These are phyloP conservation scores for Galbula dea DNA, from an alignment of 2,113 vertebrate species.

Conservation along the genomic window DNA sequence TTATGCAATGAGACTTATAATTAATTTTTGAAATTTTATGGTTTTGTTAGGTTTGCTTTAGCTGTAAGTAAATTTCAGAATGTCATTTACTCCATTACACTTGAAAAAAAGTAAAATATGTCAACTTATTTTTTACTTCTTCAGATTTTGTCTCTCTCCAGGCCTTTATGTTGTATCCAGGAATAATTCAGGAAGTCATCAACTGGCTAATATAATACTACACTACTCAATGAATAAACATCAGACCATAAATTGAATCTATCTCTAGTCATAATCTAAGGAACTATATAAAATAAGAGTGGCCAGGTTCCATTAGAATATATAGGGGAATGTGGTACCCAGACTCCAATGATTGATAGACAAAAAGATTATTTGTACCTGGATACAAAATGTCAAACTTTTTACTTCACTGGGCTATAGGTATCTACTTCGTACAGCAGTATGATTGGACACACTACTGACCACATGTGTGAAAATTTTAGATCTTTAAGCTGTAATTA, in stretches of 20 bases:
- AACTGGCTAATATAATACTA: neutral
- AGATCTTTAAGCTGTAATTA: neutral
- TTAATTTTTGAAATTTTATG: neutral
- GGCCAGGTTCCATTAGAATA: neutral
- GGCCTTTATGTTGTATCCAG: neutral
- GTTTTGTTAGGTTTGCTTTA: neutral
- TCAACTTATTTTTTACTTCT: neutral
- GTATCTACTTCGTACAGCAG: neutral
- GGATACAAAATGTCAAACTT: neutral
- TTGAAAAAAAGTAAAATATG: neutral
- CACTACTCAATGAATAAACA: neutral
- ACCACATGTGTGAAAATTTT: neutral
- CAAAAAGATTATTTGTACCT: neutral
- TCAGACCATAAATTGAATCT: neutral
- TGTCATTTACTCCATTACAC: neutral
- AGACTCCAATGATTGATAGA: neutral
- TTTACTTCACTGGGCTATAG: neutral
- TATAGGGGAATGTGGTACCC: neutral
- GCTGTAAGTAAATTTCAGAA: neutral
- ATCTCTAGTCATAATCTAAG: neutral
- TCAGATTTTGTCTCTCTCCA: neutral
- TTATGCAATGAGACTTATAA: neutral
- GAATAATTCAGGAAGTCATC: neutral
- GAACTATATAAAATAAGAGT: neutral
- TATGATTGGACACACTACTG: fast-evolving